Conservation (phyloP, 2,113 vertebrate species). For the Struthidea cinerea region DNA sequence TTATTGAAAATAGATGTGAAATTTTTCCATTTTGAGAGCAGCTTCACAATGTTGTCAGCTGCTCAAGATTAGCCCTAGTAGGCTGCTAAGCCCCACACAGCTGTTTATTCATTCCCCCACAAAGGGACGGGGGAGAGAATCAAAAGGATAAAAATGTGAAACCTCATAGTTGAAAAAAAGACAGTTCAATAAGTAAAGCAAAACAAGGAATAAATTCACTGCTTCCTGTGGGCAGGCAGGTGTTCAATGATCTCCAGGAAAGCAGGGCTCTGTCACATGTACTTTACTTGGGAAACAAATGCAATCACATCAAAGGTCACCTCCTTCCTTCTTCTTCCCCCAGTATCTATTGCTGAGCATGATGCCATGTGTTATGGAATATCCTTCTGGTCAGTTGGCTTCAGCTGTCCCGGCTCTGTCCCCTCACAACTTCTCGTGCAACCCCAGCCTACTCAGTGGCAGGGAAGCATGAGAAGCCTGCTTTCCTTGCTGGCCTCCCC, state of each 20-base stretch:
- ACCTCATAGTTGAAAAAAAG: not conserved
- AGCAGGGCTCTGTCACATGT: not conserved
- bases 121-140: accelerated
- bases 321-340: not conserved
- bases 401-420: not conserved
- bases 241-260: not conserved
- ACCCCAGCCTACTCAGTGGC: too few relatives aligned
- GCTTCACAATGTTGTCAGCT: not conserved
- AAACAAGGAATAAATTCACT: not conserved
- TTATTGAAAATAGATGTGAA: not conserved
- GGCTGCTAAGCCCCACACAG: not conserved
- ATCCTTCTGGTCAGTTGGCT: not conserved
- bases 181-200: not conserved
- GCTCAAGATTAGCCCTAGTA: not conserved
- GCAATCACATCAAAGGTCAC: accelerated
- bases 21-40: not conserved
- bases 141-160: not conserved
- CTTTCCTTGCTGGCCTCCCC: not conserved
- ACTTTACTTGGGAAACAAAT: accelerated
- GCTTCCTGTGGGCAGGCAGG: not conserved
- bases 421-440: not conserved
- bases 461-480: not conserved
- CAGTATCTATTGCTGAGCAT: not conserved
- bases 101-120: not conserved
- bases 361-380: not conserved